Percentiles rank a stretch among this genome's conserved stretches.
These are phyloP conservation scores for Vicugna pacos DNA, from an alignment of 2,113 vertebrate genomes.

Conservation along the genomic window DNA sequence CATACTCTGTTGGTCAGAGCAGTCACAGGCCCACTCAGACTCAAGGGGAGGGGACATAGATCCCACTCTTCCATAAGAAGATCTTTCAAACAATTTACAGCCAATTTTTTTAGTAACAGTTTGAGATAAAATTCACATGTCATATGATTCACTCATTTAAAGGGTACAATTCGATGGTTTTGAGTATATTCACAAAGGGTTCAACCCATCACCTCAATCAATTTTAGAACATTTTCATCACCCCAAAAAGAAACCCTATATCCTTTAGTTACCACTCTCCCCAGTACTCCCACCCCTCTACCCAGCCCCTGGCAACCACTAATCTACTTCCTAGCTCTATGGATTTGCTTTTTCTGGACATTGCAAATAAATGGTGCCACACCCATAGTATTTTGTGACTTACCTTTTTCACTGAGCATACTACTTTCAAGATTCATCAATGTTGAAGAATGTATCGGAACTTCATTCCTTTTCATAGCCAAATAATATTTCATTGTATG, in stretches of 20 bases:
- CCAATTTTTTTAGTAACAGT: neutral
- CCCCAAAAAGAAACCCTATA: neutral
- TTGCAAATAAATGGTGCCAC: neutral
- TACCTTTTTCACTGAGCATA: neutral
- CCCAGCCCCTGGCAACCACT: neutral
- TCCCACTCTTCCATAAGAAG: neutral
- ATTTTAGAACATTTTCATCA: slow-evolving; percentile 11
- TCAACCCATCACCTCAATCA: neutral
- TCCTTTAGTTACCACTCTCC: neutral
- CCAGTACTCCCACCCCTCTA: neutral
- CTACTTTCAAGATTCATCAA: neutral
- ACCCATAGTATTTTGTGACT: neutral
- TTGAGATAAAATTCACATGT: neutral
- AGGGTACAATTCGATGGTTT: neutral
- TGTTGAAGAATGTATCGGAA: neutral
- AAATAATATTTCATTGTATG: neutral
- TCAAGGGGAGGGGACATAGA: neutral
- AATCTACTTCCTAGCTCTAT: neutral
- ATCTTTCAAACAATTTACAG: neutral
- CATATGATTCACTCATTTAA: neutral
- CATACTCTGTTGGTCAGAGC: neutral
- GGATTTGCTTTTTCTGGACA: neutral
- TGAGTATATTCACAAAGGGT: neutral
- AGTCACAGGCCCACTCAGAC: neutral
- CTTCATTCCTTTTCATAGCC: neutral